Conservation (phyloP, 2,113 vertebrate species). For the Oryzias melastigma region DNA sequence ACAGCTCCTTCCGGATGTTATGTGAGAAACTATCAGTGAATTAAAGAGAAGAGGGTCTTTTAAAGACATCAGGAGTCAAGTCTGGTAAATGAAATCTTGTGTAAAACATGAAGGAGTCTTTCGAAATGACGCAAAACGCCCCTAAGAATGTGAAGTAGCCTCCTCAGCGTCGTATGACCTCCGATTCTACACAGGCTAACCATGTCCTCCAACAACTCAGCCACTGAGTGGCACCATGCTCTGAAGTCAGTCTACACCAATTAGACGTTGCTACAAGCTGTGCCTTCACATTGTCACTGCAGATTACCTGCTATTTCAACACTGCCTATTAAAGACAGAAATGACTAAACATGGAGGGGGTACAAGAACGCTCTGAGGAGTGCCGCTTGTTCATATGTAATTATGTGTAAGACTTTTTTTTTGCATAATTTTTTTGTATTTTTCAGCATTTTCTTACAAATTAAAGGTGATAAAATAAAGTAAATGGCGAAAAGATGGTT, state of each 20-base stretch:
- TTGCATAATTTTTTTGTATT: not conserved
- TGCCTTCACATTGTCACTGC: constrained; percentile 58
- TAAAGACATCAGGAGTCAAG: constrained; percentile 9
- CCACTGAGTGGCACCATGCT: constrained; percentile 32
- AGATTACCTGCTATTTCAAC: constrained; percentile 58
- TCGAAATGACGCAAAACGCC: constrained; percentile 46
- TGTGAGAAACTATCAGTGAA: constrained; percentile 10
- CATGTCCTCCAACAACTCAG: constrained; percentile 42
- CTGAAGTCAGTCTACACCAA: constrained; percentile 63
- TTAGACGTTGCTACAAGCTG: constrained; percentile 62
- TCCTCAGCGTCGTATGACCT: constrained; percentile 6
- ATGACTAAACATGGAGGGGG: constrained; percentile 39
- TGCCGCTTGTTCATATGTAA: constrained; percentile 7
- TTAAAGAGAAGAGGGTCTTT: constrained; percentile 10
- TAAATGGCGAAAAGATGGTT: not conserved
- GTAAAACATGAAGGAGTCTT: constrained; percentile 27
- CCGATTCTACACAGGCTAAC: constrained; percentile 25
- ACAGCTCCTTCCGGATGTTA: not conserved
- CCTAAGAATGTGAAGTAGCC: constrained; percentile 9
- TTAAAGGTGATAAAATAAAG: constrained; percentile 1
- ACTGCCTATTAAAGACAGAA: constrained; percentile 43
- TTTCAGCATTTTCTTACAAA: constrained; percentile 1
- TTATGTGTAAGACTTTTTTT: not conserved
- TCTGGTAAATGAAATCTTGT: constrained; percentile 19
- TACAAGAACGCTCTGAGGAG: constrained; percentile 8